phyloP scores from a whole-genome alignment of 2,113 vertebrate species.

The Camelus bactrianus region DNA sequence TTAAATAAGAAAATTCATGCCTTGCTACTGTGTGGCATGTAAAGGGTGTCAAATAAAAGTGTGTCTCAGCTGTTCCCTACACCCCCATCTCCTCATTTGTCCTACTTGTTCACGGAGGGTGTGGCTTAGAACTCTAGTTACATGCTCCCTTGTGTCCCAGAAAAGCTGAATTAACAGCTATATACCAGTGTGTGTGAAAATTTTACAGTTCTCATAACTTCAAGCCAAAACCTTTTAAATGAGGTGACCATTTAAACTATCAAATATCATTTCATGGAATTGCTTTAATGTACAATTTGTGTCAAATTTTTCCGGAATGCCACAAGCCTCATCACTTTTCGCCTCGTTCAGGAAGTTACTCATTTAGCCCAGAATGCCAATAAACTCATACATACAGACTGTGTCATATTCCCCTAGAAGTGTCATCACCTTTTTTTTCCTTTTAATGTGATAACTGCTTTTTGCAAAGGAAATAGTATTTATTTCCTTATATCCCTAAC shows the following conservation, averaged over 20 bases:
- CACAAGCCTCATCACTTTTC: constrained; percentile 56
- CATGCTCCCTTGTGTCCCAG: not conserved
- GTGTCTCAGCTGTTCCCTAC: not conserved
- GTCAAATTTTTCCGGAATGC: constrained; percentile 63
- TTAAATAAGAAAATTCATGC: constrained; percentile 28
- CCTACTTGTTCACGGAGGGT: not conserved
- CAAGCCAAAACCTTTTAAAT: constrained; percentile 42
- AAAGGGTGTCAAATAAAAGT: constrained; percentile 14
- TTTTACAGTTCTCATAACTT: constrained; percentile 44
- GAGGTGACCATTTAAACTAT: constrained; percentile 21
- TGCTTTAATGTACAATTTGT: constrained; percentile 6
- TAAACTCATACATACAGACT: constrained; percentile 15
- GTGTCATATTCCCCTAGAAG: constrained; percentile 3
- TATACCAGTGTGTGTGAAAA: constrained; percentile 18
- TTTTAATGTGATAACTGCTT: constrained; percentile 16
- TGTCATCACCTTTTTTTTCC: constrained; percentile 10
- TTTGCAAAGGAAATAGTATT: constrained; percentile 23
- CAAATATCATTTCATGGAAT: constrained; percentile 11
- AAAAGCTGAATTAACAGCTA: constrained; percentile 35
- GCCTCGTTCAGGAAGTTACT: constrained; percentile 72
- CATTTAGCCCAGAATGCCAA: constrained; percentile 57
- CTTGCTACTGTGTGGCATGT: not conserved
- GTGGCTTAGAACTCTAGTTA: constrained; percentile 16
- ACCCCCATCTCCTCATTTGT: not conserved
- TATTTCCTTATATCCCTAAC: constrained; percentile 5